Evolutionary conservation across 2,113 vertebrate species (phyloP).

Genomic region (Rhinogobius similis): DNA sequence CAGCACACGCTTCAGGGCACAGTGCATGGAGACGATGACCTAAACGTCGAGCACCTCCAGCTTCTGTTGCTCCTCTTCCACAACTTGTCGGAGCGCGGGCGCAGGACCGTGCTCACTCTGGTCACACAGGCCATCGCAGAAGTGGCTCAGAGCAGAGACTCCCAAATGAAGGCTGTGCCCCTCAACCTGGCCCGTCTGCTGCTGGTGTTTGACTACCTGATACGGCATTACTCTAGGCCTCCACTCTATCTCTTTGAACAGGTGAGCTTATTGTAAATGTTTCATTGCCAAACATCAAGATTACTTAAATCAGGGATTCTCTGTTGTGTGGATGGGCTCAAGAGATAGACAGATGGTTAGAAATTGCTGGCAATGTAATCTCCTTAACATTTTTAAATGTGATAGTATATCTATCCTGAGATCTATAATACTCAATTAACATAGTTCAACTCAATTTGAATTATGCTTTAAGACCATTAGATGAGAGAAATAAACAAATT

Average conservation of each 20-base stretch:
- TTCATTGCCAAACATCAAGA: too few species aligned
- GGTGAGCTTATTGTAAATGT: slow-evolving; percentile 66
- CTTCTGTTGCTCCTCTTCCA: slow-evolving; percentile 97
- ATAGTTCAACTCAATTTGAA: slow-evolving; percentile 7
- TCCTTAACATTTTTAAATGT: too few species aligned
- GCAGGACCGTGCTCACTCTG: slow-evolving; percentile 81
- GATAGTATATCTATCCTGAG: too few species aligned
- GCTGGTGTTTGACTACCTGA: slow-evolving; percentile 92
- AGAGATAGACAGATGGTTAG: too few species aligned
- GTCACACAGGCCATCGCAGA: slow-evolving; percentile 90
- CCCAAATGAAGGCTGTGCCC: slow-evolving; percentile 85
- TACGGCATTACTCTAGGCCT: slow-evolving; percentile 92
- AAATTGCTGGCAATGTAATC: too few species aligned
- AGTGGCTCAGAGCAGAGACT: slow-evolving; percentile 82
- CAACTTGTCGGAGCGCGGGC: slow-evolving; percentile 90
- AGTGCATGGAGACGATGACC: slow-evolving; percentile 88
- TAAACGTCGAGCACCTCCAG: slow-evolving; percentile 96
- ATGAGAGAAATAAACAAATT: too few species aligned
- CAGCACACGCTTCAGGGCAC: slow-evolving; percentile 88
- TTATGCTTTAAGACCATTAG: too few species aligned
- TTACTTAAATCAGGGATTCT: too few species aligned
- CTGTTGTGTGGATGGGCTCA: too few species aligned
- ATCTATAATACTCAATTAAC: too few species aligned
- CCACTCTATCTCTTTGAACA: slow-evolving; percentile 94
- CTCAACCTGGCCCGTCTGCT: slow-evolving; percentile 89